Base-by-base conservation (phyloP, 2,797 vertebrate genomes). In the Acomys russatus region DNA sequence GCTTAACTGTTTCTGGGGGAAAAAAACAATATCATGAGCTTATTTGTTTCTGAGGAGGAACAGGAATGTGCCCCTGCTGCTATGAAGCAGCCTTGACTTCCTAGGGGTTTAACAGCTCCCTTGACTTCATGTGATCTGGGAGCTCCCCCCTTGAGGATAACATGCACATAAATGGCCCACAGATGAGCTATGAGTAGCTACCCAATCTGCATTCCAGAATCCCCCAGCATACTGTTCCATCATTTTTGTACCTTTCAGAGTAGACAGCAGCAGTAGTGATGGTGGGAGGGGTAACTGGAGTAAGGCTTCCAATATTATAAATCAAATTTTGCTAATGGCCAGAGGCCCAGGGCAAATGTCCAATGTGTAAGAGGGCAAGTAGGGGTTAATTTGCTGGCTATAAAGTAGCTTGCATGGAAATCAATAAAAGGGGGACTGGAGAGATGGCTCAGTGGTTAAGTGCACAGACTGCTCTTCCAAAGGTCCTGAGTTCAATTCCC, bases 311-410 rank as follows among this genome's bases (percentile, higher is more conserved):
- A 66, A 7, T 51, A 79, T 35, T 79, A 91, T 92, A 96, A 95
- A 87, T 94, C 54, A 97, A 80, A 33, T 92, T 90, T 93, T 93
- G 59, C 66, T 95, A 71, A 85, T 91, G 71, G 86, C 30, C 64
- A 91, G 68, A 88, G 66, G 71, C 2, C 35, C 35, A 66, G 54
- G 71, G 38, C 33, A 76, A 71, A 92, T 88, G 38, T 89, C 70
- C 92, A 77, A 83, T 23, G 70, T 74, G 33, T 56, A 74, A 91
- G 70, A 94, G 80, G 49, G 9, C 18, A 49, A 49, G 35, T 30
- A 33, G 2, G 56, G n/a, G 30, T 56, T 68, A 79, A 79, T 56
- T 87, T 82, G 61, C 8, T 83, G 15, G 14, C 51, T 59, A 78
- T n/a, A 38, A 12, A 56, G 61, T 7, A 93, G 30, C 56, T 84